Conservation (phyloP, 2,113 vertebrate species). For the Thermophis baileyi region DNA sequence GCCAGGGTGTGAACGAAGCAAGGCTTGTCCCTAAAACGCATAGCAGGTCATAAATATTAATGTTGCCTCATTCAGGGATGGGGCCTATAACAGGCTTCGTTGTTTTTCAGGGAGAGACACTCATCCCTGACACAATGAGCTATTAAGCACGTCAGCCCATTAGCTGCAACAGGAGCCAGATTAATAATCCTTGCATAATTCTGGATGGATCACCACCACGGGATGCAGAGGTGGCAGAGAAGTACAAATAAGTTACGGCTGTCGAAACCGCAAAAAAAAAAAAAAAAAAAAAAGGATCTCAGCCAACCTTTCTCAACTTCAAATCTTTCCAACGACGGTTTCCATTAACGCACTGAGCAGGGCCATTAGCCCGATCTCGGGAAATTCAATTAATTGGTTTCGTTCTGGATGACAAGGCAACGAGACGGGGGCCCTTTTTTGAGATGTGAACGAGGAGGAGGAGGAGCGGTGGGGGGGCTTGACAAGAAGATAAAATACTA, state of each 20-base stretch:
- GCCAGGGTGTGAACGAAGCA: neutral
- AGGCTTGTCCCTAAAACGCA: neutral
- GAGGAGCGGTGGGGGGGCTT: too few relatives aligned
- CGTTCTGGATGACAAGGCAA: neutral
- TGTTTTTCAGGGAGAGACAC: neutral
- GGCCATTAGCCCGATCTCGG: neutral
- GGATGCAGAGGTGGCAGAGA: neutral
- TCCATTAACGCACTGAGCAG: neutral
- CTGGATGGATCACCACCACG: neutral
- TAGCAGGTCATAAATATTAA: neutral
- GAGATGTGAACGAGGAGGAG: neutral
- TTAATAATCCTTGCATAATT: neutral
- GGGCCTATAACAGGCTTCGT: neutral
- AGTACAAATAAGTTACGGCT: neutral
- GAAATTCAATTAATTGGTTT: neutral
- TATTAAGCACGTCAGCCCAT: neutral
- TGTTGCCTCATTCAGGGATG: neutral
- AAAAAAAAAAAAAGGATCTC: neutral
- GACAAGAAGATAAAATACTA: neutral
- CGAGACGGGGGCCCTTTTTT: neutral
- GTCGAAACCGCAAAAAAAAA: too few relatives aligned
- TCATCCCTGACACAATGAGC: neutral
- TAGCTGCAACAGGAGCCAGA: neutral
- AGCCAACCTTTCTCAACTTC: neutral
- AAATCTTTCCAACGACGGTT: neutral